These are phyloP conservation scores for Bungarus multicinctus DNA, from an alignment of 2,113 vertebrate genomes.

Conservation along the genomic window DNA sequence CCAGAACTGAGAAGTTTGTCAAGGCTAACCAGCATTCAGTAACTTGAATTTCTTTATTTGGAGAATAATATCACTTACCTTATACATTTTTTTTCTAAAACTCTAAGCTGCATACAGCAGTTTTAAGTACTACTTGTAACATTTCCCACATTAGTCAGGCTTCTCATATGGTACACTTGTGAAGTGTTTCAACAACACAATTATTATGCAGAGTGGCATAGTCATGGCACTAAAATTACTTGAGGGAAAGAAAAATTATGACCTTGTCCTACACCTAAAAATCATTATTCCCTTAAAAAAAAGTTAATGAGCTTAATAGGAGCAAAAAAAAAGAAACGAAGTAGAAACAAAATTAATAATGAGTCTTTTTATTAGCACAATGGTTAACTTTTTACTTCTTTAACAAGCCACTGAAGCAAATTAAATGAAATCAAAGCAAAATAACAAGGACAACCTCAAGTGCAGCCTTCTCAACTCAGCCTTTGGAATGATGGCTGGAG, in stretches of 20 bases:
- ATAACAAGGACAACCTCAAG: not conserved
- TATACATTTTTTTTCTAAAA: not conserved
- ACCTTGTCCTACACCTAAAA: constrained; percentile 64
- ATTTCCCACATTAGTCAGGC: accelerated
- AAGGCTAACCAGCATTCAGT: not conserved
- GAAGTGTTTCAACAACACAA: not conserved
- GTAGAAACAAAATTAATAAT: not conserved
- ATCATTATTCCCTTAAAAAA: constrained; percentile 24
- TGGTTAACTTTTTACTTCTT: not conserved
- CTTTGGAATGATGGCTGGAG: not conserved
- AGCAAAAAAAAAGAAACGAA: constrained; percentile 42
- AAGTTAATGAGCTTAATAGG: constrained; percentile 34
- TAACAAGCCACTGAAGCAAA: not conserved
- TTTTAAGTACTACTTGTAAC: not conserved
- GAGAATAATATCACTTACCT: not conserved
- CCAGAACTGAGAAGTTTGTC: not conserved
- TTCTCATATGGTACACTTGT: not conserved
- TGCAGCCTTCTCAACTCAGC: not conserved
- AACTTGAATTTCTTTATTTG: not conserved
- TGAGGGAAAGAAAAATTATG: constrained; percentile 26
- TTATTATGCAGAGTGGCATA: not conserved
- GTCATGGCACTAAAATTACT: not conserved
- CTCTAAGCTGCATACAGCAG: accelerated
- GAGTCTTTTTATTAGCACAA: not conserved
- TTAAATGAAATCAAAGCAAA: not conserved